Evolutionary conservation across 2,113 vertebrate species (phyloP).

Genomic region (Delphinus delphis): DNA sequence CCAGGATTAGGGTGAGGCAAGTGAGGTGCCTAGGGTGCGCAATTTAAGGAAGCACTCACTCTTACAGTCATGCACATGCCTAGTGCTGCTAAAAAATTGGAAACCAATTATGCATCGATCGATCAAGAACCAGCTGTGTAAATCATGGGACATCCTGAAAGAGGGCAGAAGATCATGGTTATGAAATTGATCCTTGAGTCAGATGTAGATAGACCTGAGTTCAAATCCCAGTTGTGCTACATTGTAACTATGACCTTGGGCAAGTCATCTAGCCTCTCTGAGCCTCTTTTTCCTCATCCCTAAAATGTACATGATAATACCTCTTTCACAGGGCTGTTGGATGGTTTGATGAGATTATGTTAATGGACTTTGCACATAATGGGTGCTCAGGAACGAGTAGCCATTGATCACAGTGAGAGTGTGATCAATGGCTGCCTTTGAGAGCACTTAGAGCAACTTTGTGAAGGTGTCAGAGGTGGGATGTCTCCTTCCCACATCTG

Average conservation of each 20-base stretch:
- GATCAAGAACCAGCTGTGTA: not conserved
- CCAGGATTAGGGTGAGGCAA: not conserved
- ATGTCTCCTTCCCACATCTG: not conserved
- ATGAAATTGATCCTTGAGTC: not conserved
- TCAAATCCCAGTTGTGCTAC: not conserved
- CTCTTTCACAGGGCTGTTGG: not conserved
- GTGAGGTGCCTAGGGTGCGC: rapidly evolving
- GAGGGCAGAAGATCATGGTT: not conserved
- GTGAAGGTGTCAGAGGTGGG: not conserved
- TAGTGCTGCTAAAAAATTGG: not conserved
- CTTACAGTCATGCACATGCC: not conserved
- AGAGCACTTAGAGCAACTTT: not conserved
- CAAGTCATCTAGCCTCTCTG: not conserved
- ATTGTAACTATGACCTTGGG: rapidly evolving
- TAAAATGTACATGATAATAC: rapidly evolving
- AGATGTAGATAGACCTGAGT: not conserved
- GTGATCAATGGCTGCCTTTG: no score
- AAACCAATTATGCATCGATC: not conserved
- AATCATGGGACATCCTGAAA: not conserved
- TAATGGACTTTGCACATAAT: no score
- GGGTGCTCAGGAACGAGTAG: not conserved
- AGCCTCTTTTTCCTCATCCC: not conserved
- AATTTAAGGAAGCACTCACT: not conserved
- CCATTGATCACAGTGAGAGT: no score
- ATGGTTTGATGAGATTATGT: not conserved